Evolutionary conservation across 2,888 invertebrate species (phyloP).

Genomic region (Cryptocephalus moraei): DNA sequence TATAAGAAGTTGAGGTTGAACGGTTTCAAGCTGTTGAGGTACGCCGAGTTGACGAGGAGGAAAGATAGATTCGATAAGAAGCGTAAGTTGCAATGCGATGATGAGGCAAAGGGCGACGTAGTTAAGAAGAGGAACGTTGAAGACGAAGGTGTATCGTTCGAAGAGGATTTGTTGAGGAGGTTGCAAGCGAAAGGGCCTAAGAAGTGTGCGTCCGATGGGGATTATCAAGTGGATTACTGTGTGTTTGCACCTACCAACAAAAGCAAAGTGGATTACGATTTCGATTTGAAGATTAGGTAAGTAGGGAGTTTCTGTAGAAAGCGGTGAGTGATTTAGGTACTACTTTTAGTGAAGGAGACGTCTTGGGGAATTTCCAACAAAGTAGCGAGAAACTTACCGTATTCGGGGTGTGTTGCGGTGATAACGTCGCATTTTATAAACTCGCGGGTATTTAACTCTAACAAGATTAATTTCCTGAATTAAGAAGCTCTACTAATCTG

Average conservation of each 20-base stretch:
- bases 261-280: constrained; percentile 16
- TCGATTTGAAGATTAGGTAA: constrained; percentile 23
- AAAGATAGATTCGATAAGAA: neutral
- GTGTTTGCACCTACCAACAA: constrained; percentile 20
- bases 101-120: neutral
- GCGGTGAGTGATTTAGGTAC: too few species aligned
- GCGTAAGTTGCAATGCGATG: neutral
- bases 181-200: constrained; percentile 20
- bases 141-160: neutral
- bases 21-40: constrained; percentile 23
- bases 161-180: constrained; percentile 16
- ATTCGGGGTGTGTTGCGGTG: neutral
- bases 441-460: neutral
- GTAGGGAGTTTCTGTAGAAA: neutral
- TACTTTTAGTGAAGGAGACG: too few species aligned
- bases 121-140: neutral
- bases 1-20: constrained; percentile 25
- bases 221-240: constrained; percentile 25
- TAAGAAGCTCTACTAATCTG: too few species aligned
- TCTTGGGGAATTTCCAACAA: too few species aligned
- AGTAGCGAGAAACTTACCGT: neutral
- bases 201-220: neutral
- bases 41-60: constrained; percentile 9
- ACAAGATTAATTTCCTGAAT: too few species aligned
- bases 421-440: neutral